Evolutionary conservation across 2,888 invertebrate species (phyloP), one percentile per base, ranked within the genome.

Genomic region (Melitaea athalia): DNA sequence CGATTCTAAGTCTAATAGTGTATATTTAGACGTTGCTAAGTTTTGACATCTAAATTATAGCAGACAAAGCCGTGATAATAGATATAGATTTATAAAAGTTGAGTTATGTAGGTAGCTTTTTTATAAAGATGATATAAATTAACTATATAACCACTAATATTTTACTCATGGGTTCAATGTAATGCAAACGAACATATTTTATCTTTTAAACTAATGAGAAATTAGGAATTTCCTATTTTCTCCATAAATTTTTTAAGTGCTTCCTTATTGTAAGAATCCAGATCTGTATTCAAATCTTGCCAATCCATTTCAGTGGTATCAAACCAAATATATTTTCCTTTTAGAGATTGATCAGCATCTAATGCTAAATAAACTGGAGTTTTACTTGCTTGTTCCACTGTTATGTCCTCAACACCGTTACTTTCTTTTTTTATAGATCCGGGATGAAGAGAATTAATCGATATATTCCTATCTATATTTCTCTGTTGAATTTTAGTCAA

Each of bases 251-350:
- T 33, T 14, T 14, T 14, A 6, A 63, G 38, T 14, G 57, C 50
- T 17, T 61, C 66, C n/a, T n/a, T n/a, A 43, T 50, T 33, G 49
- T 66, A 52, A 45, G 70, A 70, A 24, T 75, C 64, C 12, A 76
- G 24, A 53, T 71, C 70, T n/a, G 70, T 42, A 11, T 63, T 64
- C 0, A 70, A 52, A 63, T 77, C 72, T 0, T 72, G 50, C 78
- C 78, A 79, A 11, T 77, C 75, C 53, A 74, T 75, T 65, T 76
- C 76, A 14, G 72, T 73, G 68, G 76, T 78, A 24, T 80, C 79
- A 43, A 68, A 78, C 78, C 78, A 80, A 47, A 78, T 71, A 61
- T 76, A 79, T 63, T 76, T 76, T 10, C 79, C 80, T 70, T 78
- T 79, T 6, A 77, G 15, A 0, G 76, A 73, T 59, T 79, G 78